These are phyloP conservation scores for Trissonchulus latispiculum DNA, from an alignment of 2,888 invertebrate species.

Conservation along the genomic window DNA sequence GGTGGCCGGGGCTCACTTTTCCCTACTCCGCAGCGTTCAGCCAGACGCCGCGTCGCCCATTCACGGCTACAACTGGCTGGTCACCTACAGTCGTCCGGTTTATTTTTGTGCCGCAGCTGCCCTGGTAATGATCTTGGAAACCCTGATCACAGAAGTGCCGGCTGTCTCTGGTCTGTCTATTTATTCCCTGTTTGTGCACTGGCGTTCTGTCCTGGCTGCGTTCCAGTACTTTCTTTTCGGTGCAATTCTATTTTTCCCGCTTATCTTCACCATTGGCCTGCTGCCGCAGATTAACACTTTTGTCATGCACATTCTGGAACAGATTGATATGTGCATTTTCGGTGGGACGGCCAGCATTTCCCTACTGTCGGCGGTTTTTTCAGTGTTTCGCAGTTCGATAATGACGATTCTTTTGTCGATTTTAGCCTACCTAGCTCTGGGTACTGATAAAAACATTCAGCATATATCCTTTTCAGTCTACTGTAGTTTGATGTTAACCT, in stretches of 20 bases:
- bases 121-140: conserved; percentile 47
- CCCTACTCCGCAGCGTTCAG: conserved; percentile 65
- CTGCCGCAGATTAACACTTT: conserved; percentile 95
- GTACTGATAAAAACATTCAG: conserved; percentile 29
- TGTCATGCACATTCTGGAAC: conserved; percentile 87
- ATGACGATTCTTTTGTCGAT: conserved; percentile 63
- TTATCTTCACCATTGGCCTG: conserved; percentile 85
- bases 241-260: conserved; percentile 76
- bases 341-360: conserved; percentile 59
- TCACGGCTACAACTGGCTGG: conserved; percentile 55
- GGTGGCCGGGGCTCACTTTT: conserved; percentile 87
- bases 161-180: background rate
- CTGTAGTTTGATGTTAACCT: conserved; percentile 62
- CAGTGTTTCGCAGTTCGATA: conserved; percentile 65
- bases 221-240: conserved; percentile 37
- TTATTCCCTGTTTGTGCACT: background rate
- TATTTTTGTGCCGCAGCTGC: conserved; percentile 74
- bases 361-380: conserved; percentile 65
- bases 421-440: background rate
- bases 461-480: conserved; percentile 72
- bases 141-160: background rate
- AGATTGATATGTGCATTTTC: conserved; percentile 55
- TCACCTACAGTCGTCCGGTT: conserved; percentile 60
- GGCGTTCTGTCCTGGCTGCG: background rate
- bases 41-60: conserved; percentile 97